Base-by-base conservation (phyloP, 2,113 vertebrate genomes). In the Centropus bengalensis region DNA sequence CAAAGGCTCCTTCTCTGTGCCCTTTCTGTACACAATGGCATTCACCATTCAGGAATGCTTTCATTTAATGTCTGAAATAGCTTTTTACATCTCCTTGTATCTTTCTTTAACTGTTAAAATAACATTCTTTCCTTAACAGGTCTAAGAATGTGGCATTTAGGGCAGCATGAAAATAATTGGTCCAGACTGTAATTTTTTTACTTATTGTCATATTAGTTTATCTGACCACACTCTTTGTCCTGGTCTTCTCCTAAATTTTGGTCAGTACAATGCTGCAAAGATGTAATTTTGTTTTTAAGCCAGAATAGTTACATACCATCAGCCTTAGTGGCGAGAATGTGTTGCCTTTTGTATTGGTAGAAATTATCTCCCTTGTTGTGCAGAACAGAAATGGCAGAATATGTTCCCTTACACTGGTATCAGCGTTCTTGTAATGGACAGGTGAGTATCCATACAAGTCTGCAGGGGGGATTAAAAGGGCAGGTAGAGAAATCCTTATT, bases 41-140 rank as follows among this genome's bases (percentile, higher is more conserved):
- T 96, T 94, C 92, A 93, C 52, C 68, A 75, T 83, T 83, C 76
- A 88, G 89, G 85, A 96, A 95, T 95, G 94, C 79, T 96, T 97
- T 97, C 64, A 86, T 96, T 96, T 91, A 60, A 67, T 68, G 73
- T 86, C 85, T 94, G 79, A 93, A 93, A 59, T 58, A 91, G 76
- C 73, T 90, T 96, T 88, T 68, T 96, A 64, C 88, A 81, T 75
- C 59, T 94, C 23, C 18, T 94, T 32, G 54, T 89, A 69, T 84
- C 76, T 93, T 78, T 86, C 51, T 86, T 75, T 54, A 75, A 84
- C 60, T 4, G 2, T 78, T 78, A 83, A 96, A 90, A 91, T 81
- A 95, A 88, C 60, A 44, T 64, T 30, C 26, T 75, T 80, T 83
- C 56, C 56, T 70, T 74, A 60, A 64, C 33, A 78, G 38, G 56